phyloP scores from a whole-genome alignment of 2,113 vertebrate species.

The Delphinapterus leucas region DNA sequence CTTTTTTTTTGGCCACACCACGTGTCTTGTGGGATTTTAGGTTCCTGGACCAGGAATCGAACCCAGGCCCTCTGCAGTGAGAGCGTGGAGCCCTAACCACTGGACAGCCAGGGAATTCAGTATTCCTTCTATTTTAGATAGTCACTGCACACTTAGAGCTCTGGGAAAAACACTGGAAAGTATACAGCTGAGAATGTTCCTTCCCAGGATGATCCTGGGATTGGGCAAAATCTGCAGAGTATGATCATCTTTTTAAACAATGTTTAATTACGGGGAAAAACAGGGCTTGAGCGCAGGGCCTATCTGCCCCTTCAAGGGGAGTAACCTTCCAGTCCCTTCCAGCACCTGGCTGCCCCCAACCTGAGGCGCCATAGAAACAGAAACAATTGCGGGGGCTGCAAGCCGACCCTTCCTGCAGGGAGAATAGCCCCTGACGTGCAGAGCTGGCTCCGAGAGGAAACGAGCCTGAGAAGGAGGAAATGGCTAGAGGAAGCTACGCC shows the following conservation, averaged over 20 bases:
- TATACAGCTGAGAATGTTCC: too few relatives aligned
- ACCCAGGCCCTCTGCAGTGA: too few relatives aligned
- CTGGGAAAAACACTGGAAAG: background rate
- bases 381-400: conserved; percentile 60
- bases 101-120: too few relatives aligned
- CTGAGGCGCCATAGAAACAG: conserved; percentile 67
- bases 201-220: background rate
- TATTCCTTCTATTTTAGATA: background rate
- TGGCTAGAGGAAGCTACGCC: conserved; percentile 78
- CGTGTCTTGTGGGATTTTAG: too few relatives aligned
- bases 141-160: too few relatives aligned
- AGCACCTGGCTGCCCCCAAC: conserved; percentile 69
- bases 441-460: conserved; percentile 65
- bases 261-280: background rate
- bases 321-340: background rate
- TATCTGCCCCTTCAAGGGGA: background rate
- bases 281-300: background rate
- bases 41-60: too few relatives aligned
- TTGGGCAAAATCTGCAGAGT: background rate
- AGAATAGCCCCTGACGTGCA: conserved; percentile 69
- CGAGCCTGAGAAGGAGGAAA: conserved; percentile 74
- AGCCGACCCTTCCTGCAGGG: conserved; percentile 70
- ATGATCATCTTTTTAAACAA: background rate
- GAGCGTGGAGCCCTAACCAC: too few relatives aligned
- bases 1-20: too few relatives aligned